A percentile compares a stretch with the other conserved stretches of the same genome.
Evolutionary conservation across 1,140 invertebrate genomes (phyloP).

Genomic region (Drosophila sproati): DNA sequence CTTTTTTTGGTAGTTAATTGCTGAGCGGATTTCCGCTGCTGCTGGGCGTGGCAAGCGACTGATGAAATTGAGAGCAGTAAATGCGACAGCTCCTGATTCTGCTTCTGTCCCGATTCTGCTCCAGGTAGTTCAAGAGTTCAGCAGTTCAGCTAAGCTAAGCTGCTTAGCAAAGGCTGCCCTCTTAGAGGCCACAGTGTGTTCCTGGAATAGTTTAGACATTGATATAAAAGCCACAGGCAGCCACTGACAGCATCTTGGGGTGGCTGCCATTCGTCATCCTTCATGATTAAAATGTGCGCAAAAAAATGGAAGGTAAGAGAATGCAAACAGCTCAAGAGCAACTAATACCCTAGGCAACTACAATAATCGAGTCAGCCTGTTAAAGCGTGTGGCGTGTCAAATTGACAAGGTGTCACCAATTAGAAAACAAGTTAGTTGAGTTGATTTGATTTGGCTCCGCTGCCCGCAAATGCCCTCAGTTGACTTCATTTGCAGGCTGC

Average conservation of each 20-base stretch:
- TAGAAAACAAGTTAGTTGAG: slow-evolving; percentile 73
- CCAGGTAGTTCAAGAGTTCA: slow-evolving; percentile 23
- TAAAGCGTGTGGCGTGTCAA: slow-evolving; percentile 78
- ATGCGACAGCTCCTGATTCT: slow-evolving; percentile 11
- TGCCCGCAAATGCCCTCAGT: slow-evolving; percentile 1
- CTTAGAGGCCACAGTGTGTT: slow-evolving; percentile 27
- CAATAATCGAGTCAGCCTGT: slow-evolving; percentile 62
- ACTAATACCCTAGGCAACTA: slow-evolving; percentile 34
- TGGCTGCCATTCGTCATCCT: slow-evolving; percentile 51
- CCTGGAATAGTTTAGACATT: slow-evolving; percentile 77
- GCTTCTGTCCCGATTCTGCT: neutral
- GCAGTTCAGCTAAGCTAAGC: slow-evolving; percentile 55
- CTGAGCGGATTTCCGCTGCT: slow-evolving; percentile 76
- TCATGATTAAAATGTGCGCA: slow-evolving; percentile 63
- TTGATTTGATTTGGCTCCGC: slow-evolving; percentile 8
- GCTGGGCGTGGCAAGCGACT: slow-evolving; percentile 67
- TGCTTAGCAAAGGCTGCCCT: slow-evolving; percentile 57
- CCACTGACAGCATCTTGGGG: slow-evolving; percentile 45
- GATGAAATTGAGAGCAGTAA: slow-evolving; percentile 72
- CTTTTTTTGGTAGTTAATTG: slow-evolving; percentile 58
- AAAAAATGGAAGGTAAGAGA: slow-evolving; percentile 33
- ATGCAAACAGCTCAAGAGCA: slow-evolving; percentile 11
- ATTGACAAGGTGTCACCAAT: slow-evolving; percentile 82
- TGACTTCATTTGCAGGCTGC: slow-evolving; percentile 17
- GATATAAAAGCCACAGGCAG: slow-evolving; percentile 80